Conservation (phyloP, 2,113 vertebrate genomes). For the Bufo bufo region DNA sequence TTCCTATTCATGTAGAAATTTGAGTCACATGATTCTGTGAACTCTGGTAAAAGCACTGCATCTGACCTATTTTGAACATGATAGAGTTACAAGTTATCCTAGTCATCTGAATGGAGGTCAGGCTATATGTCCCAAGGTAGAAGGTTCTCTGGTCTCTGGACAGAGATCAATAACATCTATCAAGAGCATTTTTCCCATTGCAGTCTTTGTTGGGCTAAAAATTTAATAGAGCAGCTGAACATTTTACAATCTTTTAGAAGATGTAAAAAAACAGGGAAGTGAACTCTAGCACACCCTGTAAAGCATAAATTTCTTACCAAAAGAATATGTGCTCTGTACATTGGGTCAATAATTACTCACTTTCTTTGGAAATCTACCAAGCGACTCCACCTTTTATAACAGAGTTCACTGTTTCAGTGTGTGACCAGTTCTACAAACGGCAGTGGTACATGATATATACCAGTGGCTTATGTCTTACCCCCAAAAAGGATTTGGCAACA, state of each 20-base stretch:
- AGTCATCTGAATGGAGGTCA: background rate
- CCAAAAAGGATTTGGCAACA: slow-evolving; percentile 59
- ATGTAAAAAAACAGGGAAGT: slow-evolving; percentile 69
- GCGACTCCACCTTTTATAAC: slow-evolving; percentile 73
- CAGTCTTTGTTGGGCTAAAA: slow-evolving; percentile 69
- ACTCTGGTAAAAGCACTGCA: background rate
- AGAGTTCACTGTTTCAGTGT: slow-evolving; percentile 69
- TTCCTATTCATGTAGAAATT: background rate
- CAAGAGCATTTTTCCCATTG: slow-evolving; percentile 65
- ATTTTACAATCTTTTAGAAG: slow-evolving; percentile 74
- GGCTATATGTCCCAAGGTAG: background rate
- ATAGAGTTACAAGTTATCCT: background rate
- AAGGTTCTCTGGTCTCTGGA: background rate
- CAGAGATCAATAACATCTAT: slow-evolving; percentile 63
- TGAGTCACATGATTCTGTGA: background rate
- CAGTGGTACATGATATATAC: slow-evolving; percentile 61
- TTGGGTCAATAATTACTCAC: slow-evolving; percentile 82
- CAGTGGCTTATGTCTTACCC: slow-evolving; percentile 59
- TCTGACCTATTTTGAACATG: background rate
- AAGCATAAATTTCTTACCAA: slow-evolving; percentile 73
- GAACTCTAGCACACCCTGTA: slow-evolving; percentile 73
- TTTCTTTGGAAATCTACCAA: slow-evolving; percentile 76
- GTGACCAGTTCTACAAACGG: slow-evolving; percentile 65
- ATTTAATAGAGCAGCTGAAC: slow-evolving; percentile 71
- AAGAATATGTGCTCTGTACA: slow-evolving; percentile 79